phyloP scores from a whole-genome alignment of 2,113 vertebrate genomes.

The Ameiurus melas region DNA sequence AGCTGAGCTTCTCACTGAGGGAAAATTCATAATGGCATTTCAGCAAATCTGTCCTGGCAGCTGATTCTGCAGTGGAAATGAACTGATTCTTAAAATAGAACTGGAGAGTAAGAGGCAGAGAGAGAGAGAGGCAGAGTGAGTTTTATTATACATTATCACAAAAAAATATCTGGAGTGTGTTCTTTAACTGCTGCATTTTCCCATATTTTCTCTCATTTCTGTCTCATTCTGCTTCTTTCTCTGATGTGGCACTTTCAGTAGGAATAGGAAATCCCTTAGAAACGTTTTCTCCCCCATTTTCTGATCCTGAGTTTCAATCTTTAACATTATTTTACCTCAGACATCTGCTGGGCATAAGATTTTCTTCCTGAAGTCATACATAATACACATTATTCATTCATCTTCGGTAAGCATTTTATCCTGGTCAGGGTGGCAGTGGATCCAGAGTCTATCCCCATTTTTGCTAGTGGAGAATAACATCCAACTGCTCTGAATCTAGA shows the following conservation, averaged over 20 bases:
- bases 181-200: not conserved
- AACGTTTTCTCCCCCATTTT: not conserved
- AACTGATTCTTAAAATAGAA: conserved; percentile 43
- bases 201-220: not conserved
- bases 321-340: not conserved
- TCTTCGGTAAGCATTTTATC: not conserved
- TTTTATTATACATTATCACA: conserved; percentile 53
- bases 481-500: not conserved
- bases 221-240: not conserved
- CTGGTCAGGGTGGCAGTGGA: not conserved
- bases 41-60: conserved; percentile 34
- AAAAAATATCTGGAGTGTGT: conserved; percentile 10
- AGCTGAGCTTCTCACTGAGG: not conserved
- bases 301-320: not conserved
- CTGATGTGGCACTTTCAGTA: not conserved
- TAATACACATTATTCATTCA: not conserved
- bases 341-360: not conserved
- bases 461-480: not conserved
- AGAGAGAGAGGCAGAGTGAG: conserved; percentile 29
- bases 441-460: not conserved
- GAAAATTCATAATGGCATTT: conserved; percentile 30
- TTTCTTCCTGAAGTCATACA: not conserved
- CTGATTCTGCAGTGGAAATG: conserved; percentile 29
- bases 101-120: conserved; percentile 12
- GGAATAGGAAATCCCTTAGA: not conserved